Evolutionary conservation across 1,140 invertebrate species (phyloP).

Genomic region (Drosophila triauraria): DNA sequence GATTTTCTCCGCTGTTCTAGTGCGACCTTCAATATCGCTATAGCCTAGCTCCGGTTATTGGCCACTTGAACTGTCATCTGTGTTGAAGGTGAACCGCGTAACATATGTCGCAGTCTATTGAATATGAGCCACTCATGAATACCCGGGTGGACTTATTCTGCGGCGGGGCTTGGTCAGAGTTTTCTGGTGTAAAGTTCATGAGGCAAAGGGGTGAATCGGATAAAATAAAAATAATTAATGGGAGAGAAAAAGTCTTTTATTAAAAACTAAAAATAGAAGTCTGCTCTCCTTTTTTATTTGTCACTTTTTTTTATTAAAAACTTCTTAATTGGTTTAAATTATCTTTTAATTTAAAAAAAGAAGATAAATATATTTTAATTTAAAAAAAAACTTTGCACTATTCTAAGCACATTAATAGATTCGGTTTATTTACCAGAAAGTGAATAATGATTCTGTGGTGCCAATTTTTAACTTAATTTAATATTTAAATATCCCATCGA

Average conservation of each 20-base stretch:
- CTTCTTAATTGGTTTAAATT: background rate
- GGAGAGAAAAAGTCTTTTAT: too few relatives aligned
- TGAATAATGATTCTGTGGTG: too few relatives aligned
- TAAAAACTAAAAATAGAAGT: too few relatives aligned
- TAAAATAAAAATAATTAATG: too few relatives aligned
- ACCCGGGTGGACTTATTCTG: slow-evolving; percentile 11
- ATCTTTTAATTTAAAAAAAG: background rate
- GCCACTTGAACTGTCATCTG: slow-evolving; percentile 48
- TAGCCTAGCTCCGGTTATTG: slow-evolving; percentile 63
- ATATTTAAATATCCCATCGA: too few relatives aligned
- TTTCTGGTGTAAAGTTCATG: background rate
- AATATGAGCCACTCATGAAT: slow-evolving; percentile 32
- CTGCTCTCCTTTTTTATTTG: too few relatives aligned
- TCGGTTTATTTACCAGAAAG: too few relatives aligned
- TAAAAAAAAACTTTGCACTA: too few relatives aligned
- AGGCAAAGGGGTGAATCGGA: background rate
- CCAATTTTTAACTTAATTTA: background rate
- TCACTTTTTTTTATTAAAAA: too few relatives aligned
- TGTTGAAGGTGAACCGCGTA: slow-evolving; percentile 66
- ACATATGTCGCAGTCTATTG: slow-evolving; percentile 37
- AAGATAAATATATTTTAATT: too few relatives aligned
- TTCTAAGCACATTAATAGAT: too few relatives aligned
- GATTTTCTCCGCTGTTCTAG: slow-evolving; percentile 34
- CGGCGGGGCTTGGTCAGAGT: slow-evolving; percentile 5
- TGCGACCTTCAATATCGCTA: slow-evolving; percentile 50